phyloP scores from a whole-genome alignment of 1,140 invertebrate species.

The Steinernema khuongi region DNA sequence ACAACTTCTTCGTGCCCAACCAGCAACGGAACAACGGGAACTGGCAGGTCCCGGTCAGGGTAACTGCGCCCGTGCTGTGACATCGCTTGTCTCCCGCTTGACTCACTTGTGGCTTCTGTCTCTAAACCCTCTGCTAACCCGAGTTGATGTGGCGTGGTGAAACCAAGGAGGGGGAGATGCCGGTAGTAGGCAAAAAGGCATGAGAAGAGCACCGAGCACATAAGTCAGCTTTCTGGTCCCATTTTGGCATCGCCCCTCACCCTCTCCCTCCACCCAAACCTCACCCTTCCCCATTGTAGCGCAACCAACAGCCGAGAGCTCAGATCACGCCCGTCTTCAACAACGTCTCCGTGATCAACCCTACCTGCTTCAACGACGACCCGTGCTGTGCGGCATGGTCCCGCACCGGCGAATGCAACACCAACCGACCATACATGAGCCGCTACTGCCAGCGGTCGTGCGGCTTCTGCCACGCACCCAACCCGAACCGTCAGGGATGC shows the following conservation, averaged over 20 bases:
- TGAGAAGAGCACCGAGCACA: too few species aligned
- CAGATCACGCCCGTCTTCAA: background rate
- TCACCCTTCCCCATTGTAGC: background rate
- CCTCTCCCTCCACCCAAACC: too few species aligned
- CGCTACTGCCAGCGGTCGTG: constrained; percentile 34
- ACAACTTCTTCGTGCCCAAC: too few species aligned
- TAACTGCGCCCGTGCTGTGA: too few species aligned
- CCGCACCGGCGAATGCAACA: constrained; percentile 20
- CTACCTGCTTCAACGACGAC: constrained; percentile 41
- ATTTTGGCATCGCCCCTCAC: too few species aligned
- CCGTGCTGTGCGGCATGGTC: constrained; percentile 37
- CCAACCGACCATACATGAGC: constrained; percentile 35
- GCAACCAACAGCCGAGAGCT: background rate
- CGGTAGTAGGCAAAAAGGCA: too few species aligned
- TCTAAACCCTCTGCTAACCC: too few species aligned
- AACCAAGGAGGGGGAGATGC: too few species aligned
- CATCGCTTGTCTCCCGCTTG: too few species aligned
- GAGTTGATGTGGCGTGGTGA: too few species aligned
- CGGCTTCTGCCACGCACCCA: constrained; percentile 28
- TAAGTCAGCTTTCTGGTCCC: too few species aligned
- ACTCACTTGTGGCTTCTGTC: too few species aligned
- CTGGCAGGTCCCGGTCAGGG: background rate
- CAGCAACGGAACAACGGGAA: background rate
- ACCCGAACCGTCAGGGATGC: constrained; percentile 29
- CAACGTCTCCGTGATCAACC: background rate